Base-by-base conservation (phyloP, 1,140 invertebrate genomes). In the Drosophila ficusphila region DNA sequence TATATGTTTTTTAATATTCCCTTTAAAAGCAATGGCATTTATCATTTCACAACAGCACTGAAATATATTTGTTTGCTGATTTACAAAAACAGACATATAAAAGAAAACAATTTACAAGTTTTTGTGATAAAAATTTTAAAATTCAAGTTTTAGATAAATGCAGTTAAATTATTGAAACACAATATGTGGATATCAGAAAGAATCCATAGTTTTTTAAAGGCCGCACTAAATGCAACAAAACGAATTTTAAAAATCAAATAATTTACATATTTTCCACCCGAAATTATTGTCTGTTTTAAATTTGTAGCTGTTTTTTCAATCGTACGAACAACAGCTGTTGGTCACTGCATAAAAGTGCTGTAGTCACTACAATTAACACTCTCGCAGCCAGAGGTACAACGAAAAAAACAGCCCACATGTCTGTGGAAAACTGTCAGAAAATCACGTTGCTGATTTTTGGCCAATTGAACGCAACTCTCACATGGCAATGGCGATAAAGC, bases 371-470 rank as follows among this genome's bases (percentile, higher is more conserved):
- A 64, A 78, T 77, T 78, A 78, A 77, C 73, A 56, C 38, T 34
- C 39, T 6, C 33, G 33, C n/a, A 23, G 36, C 18, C 21, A 33
- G 29, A 38, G 4, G 8, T 14, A n/a, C n/a, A n/a, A n/a, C 27
- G 19, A 12, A 38, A 29, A 41, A 9, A 18, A 18, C 81, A 58
- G 41, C 51, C 36, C 38, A 60, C n/a, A 44, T 34, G 60, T 58
- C 60, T 62, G 42, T 33, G 73, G 56, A 62, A 83, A 85, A 67
- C 41, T 76, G 75, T 76, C 75, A 68, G 41, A 70, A 49, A 83
- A 73, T 70, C 58, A 58, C 39, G 60, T 75, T 41, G 68, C 64
- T 42, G 42, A 57, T 74, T 64, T 71, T 65, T 70, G 57, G 49
- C 8, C 71, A 54, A 54, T 64, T 79, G 47, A 62, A 49, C 44